Evolutionary conservation across 1,140 invertebrate genomes (phyloP), one percentile per base, ranked within the genome.

Genomic region (Geopemphigus sp.): DNA sequence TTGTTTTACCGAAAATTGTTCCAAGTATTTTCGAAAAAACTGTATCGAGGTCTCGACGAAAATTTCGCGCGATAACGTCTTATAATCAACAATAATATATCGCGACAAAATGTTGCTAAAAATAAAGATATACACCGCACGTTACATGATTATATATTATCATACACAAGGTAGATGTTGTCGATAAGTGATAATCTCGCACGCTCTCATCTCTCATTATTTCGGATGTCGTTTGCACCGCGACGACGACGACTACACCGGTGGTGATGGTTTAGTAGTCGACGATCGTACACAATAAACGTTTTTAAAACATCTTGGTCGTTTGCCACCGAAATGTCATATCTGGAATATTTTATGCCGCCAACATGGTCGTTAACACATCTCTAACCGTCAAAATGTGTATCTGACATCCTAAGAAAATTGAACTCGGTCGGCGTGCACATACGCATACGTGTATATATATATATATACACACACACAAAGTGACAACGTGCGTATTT

Each of bases 311-410:
- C 39, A 19, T 8, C n/a, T 68, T 50, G 66, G 66, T 50, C 22
- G 66, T 17, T 17, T 50, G 66, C 66, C 66, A 68, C 22, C 39
- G 2, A 2, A 19, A n/a, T 24, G 66, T 68, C 66, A 50, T 26
- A 50, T 68, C 66, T 17, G 11, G 66, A 24, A 47, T 50, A 26
- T 66, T 66, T 66, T 17, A 12, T 17, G 45, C 45, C 45, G 22
- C 66, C 66, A 50, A 68, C 66, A 50, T 6, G n/a, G 66, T 68
- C 66, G 66, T 68, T 68, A 68, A 50, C 66, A 50, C 66, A 24
- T 68, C 22, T 24, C 10, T 8, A 26, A 24, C 39, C 66, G 45
- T 68, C 66, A 68, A 17, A 50, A 68, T 22, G 32, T 39, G 24
- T 45, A 50, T 50, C 32, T 15, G 32, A 47, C 64, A n/a, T 1